A percentile compares a stretch with the other conserved stretches of the same genome.
These are phyloP conservation scores for Anableps anableps DNA, from an alignment of 2,797 vertebrate genomes.

Conservation along the genomic window DNA sequence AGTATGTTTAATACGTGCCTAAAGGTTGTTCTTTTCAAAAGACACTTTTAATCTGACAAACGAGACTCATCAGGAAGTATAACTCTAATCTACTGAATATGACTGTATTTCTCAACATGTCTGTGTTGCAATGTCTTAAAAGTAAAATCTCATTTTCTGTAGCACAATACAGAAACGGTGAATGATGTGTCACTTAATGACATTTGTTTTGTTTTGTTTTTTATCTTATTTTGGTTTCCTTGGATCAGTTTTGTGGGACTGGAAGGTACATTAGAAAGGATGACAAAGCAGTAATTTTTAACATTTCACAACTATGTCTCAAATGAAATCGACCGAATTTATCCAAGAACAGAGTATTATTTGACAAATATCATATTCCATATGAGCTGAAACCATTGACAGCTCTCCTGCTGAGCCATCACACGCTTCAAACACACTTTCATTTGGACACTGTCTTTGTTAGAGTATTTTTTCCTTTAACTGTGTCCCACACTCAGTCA, in stretches of 20 bases:
- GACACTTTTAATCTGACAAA: no score
- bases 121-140: neutral
- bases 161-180: neutral
- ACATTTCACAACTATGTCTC: neutral
- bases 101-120: neutral
- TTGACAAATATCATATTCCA: conserved; percentile 5
- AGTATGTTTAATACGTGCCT: no score
- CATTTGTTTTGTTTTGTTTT: neutral
- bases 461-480: conserved; percentile 15
- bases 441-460: conserved; percentile 27
- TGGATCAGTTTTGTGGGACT: neutral
- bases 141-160: neutral
- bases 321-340: neutral
- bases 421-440: conserved; percentile 30
- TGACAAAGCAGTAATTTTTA: neutral
- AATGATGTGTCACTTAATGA: neutral
- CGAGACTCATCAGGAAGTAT: no score
- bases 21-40: no score
- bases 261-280: neutral
- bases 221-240: neutral
- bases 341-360: neutral
- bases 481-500: conserved; percentile 28
- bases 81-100: no score
- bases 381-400: neutral
- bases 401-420: conserved; percentile 21